phyloP scores from a whole-genome alignment of 2,888 invertebrate species.

The Odontocerum albicorne region DNA sequence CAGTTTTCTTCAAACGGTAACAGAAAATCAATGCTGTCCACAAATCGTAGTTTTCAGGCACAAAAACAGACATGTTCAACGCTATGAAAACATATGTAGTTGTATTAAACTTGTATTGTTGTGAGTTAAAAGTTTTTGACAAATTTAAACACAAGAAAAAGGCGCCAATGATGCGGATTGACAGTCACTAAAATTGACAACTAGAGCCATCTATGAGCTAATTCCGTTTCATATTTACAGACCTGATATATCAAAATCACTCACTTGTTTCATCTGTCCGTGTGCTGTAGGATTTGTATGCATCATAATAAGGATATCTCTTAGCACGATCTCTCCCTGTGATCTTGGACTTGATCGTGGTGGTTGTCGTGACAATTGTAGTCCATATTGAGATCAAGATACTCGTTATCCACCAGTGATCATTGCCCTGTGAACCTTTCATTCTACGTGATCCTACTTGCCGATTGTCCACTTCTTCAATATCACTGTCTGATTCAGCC shows the following conservation, averaged over 20 bases:
- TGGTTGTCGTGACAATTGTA: conserved; percentile 43
- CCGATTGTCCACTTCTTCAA: conserved; percentile 24
- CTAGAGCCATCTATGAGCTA: no score
- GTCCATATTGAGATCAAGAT: conserved; percentile 41
- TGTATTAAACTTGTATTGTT: no score
- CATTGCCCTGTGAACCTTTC: not conserved
- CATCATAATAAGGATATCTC: conserved; percentile 26
- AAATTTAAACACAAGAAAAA: no score
- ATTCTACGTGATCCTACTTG: not conserved
- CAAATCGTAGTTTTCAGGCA: no score
- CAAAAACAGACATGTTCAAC: no score
- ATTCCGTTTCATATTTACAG: no score
- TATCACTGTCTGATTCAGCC: conserved; percentile 29
- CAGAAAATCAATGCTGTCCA: no score
- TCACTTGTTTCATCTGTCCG: conserved; percentile 22
- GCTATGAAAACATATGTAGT: no score
- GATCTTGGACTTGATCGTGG: conserved; percentile 37
- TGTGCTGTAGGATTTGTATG: conserved; percentile 3
- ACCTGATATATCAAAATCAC: not conserved
- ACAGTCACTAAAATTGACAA: no score
- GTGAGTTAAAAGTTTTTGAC: no score
- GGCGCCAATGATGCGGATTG: no score
- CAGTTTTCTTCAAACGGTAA: no score
- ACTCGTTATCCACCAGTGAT: conserved; percentile 48
- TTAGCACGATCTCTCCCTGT: conserved; percentile 12